These are phyloP conservation scores for Troglohyphantes excavatus DNA, from an alignment of 2,888 invertebrate species.

Conservation along the genomic window DNA sequence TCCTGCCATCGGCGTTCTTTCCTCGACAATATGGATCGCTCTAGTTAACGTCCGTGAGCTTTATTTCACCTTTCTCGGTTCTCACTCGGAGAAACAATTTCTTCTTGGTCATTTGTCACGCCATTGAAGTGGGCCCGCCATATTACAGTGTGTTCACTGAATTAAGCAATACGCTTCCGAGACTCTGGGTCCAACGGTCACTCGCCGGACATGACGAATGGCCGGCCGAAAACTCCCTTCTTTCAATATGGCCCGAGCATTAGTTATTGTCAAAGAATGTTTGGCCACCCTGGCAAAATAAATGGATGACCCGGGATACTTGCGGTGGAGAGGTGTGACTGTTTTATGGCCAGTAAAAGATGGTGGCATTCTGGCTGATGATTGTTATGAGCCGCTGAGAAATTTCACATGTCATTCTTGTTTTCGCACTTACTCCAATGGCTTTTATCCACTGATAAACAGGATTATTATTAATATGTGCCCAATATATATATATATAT, in stretches of 20 bases:
- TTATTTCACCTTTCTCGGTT: slow-evolving; percentile 74
- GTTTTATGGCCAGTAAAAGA: slow-evolving; percentile 63
- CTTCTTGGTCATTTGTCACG: slow-evolving; percentile 79
- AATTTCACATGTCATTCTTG: slow-evolving; percentile 6
- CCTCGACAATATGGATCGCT: slow-evolving; percentile 74
- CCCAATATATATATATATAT: too few species aligned
- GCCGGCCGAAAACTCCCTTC: slow-evolving; percentile 67
- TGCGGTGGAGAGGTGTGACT: slow-evolving; percentile 76
- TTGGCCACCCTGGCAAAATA: slow-evolving; percentile 67
- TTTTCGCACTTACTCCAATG: too few species aligned
- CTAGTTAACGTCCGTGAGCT: slow-evolving; percentile 65
- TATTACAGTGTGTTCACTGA: slow-evolving; percentile 79
- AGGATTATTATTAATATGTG: too few species aligned
- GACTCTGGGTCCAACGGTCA: slow-evolving; percentile 73
- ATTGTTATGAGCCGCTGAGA: not conserved
- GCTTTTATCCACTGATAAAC: too few species aligned
- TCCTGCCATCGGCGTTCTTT: slow-evolving; percentile 50
- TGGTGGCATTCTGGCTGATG: slow-evolving; percentile 10
- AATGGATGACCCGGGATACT: slow-evolving; percentile 76
- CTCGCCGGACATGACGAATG: slow-evolving; percentile 77
- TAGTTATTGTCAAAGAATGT: slow-evolving; percentile 79
- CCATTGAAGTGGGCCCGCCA: slow-evolving; percentile 70
- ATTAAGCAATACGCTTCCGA: slow-evolving; percentile 79
- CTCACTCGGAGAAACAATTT: slow-evolving; percentile 67
- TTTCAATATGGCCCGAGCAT: slow-evolving; percentile 72